These are phyloP conservation scores for Pao palembangensis DNA, from an alignment of 2,113 vertebrate genomes.

Conservation along the genomic window DNA sequence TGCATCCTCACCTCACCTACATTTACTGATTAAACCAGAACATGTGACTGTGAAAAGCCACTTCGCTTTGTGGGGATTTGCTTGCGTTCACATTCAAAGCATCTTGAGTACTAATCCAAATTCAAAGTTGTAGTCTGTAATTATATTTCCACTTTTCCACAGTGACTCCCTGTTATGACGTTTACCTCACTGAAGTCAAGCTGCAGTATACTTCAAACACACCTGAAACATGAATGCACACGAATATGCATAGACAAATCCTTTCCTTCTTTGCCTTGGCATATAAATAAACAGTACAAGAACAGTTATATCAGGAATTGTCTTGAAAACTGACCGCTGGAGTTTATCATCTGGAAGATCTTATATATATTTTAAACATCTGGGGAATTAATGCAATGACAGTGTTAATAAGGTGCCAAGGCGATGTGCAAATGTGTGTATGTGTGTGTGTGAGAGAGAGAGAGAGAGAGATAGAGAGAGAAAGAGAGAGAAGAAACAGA, in stretches of 20 bases:
- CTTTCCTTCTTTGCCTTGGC: not conserved
- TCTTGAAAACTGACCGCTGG: too few species aligned
- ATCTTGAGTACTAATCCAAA: not conserved
- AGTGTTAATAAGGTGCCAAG: too few species aligned
- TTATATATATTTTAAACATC: too few species aligned
- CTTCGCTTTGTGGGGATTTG: too few species aligned
- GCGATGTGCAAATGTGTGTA: too few species aligned
- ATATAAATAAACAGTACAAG: constrained; percentile 1
- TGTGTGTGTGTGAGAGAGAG: not conserved
- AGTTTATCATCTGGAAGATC: too few species aligned
- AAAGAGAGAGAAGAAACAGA: not conserved
- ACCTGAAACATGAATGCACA: not conserved
- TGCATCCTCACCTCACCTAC: not conserved
- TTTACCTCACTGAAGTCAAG: constrained; percentile 30
- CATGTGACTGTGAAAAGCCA: not conserved
- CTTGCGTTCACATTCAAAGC: not conserved
- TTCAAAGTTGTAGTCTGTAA: not conserved
- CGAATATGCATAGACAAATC: too few species aligned
- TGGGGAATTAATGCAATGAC: too few species aligned
- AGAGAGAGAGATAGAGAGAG: constrained; percentile 1
- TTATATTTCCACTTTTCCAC: not conserved
- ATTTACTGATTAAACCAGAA: not conserved
- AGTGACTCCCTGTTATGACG: constrained; percentile 2
- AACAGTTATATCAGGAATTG: too few species aligned
- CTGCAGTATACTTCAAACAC: constrained; percentile 15